Evolutionary conservation across 2,797 vertebrate genomes (phyloP).

Genomic region (Crypturellus tataupa): DNA sequence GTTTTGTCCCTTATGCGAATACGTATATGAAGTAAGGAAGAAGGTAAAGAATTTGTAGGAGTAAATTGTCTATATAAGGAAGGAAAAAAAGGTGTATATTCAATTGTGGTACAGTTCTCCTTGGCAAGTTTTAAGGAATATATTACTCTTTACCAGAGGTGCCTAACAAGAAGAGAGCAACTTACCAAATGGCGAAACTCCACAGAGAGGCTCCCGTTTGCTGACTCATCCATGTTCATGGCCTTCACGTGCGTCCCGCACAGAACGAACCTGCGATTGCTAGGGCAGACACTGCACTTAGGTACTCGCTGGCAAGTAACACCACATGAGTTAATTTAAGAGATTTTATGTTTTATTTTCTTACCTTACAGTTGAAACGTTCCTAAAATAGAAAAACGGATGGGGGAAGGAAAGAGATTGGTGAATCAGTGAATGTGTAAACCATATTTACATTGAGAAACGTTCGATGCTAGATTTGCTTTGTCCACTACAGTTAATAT

Average conservation of each 20-base stretch:
- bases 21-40: not conserved
- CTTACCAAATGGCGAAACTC: conserved; percentile 96
- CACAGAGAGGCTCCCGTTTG: conserved; percentile 93
- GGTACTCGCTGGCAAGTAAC: not conserved
- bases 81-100: not conserved
- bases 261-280: conserved; percentile 95
- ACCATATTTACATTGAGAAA: not conserved
- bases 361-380: conserved; percentile 84
- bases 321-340: not conserved
- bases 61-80: not conserved
- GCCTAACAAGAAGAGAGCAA: not conserved
- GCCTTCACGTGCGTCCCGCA: conserved; percentile 95
- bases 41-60: not conserved
- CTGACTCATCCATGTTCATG: conserved; percentile 96
- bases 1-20: not conserved
- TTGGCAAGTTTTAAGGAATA: not conserved
- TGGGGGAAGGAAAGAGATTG: not conserved
- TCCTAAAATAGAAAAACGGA: conserved; percentile 74
- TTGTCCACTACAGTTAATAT: not conserved
- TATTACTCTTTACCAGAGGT: not conserved
- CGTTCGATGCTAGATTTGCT: not conserved
- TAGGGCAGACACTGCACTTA: conserved; percentile 66
- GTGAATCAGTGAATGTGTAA: not conserved
- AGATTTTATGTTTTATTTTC: not conserved
- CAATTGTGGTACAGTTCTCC: not conserved